Conservation (phyloP, 2,797 vertebrate genomes). For the Rhinella marina region DNA sequence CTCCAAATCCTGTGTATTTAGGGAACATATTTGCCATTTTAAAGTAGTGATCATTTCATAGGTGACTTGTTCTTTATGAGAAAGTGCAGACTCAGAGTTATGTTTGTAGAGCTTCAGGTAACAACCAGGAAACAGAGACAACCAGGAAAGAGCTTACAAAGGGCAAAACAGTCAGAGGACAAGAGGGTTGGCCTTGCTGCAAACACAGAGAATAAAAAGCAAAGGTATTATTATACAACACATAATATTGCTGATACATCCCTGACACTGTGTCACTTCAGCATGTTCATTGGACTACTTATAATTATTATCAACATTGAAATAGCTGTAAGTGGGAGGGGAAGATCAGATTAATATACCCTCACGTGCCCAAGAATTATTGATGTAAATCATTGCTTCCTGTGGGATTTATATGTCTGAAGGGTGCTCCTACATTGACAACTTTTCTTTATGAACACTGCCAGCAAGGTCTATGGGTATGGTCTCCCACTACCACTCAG, state of each 20-base stretch:
- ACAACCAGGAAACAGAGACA: slow-evolving; percentile 10
- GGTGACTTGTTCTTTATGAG: not conserved
- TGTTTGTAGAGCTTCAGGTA: not conserved
- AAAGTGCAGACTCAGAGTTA: not conserved
- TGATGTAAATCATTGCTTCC: too few relatives aligned
- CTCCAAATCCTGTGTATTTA: not conserved
- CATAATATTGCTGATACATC: not conserved
- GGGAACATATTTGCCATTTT: not conserved
- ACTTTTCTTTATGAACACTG: too few relatives aligned
- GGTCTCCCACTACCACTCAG: too few relatives aligned
- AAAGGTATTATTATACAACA: not conserved
- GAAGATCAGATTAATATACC: too few relatives aligned
- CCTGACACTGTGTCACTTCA: not conserved
- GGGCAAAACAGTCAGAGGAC: not conserved
- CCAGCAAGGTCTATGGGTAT: too few relatives aligned
- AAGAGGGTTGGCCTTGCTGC: not conserved
- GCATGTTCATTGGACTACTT: not conserved
- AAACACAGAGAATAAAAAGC: not conserved
- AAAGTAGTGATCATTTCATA: not conserved
- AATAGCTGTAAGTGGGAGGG: not conserved
- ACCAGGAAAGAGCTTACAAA: not conserved
- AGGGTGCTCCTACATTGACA: not conserved
- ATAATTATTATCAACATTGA: not conserved
- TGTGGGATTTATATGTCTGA: not conserved
- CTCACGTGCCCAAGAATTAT: too few relatives aligned